A percentile compares a stretch with the other conserved stretches of the same genome.
Conservation (phyloP, 2,888 invertebrate genomes). For the Hirtodrosophila cameraria region DNA sequence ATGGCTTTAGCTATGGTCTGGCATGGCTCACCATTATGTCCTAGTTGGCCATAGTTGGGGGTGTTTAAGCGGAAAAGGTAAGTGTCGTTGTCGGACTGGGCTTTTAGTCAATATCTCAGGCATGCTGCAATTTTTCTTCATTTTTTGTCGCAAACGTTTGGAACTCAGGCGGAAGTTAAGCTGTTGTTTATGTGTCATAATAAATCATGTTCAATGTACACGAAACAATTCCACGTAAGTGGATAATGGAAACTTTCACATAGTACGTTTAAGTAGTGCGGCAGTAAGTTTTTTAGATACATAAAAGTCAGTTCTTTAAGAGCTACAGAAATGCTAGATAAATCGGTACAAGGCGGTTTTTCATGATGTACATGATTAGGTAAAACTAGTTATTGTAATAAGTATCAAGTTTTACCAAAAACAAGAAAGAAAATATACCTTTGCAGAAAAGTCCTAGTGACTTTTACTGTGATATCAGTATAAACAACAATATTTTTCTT, state of each 20-base stretch:
- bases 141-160: conserved; percentile 56
- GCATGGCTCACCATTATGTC: conserved; percentile 48
- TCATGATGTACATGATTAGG: no score
- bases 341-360: no score
- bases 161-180: conserved; percentile 75
- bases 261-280: conserved; percentile 2
- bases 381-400: no score
- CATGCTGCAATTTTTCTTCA: conserved; percentile 73
- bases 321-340: not conserved
- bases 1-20: conserved; percentile 8
- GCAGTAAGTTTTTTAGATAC: conserved; percentile 8
- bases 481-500: no score
- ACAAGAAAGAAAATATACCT: no score
- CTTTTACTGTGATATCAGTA: no score
- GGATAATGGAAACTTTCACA: conserved; percentile 63
- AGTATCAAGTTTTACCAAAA: no score
- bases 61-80: conserved; percentile 77
- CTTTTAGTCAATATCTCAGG: conserved; percentile 78
- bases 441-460: no score
- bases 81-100: conserved; percentile 51
- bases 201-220: conserved; percentile 80
- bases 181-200: conserved; percentile 79
- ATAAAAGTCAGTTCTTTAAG: not conserved
- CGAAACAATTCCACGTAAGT: conserved; percentile 74
- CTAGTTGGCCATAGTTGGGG: conserved; percentile 57